A percentile compares a stretch with the other conserved stretches of the same genome.
Conservation (phyloP, 2,888 invertebrate genomes). For the Cactoblastis cactorum region DNA sequence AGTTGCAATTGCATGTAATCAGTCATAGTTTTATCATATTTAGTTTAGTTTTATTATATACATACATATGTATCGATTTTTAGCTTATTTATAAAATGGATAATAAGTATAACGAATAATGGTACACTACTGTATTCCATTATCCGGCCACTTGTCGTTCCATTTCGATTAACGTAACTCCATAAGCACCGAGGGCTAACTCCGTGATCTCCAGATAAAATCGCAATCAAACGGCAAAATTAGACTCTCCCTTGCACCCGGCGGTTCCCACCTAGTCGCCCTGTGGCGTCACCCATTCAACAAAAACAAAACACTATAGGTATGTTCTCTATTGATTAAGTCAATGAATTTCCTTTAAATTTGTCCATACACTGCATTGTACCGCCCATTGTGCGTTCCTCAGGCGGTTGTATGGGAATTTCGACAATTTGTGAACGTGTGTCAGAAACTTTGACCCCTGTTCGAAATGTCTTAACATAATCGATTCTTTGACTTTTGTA, state of each 20-base stretch:
- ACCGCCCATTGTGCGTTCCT: slow-evolving; percentile 52
- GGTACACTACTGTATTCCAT: not conserved
- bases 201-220: slow-evolving; percentile 68
- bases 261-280: slow-evolving; percentile 62
- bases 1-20: too few relatives aligned
- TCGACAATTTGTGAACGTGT: slow-evolving; percentile 71
- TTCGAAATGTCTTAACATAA: slow-evolving; percentile 34
- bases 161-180: slow-evolving; percentile 33
- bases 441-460: slow-evolving; percentile 52
- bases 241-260: slow-evolving; percentile 50
- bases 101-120: too few relatives aligned
- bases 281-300: slow-evolving; percentile 49
- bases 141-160: slow-evolving; percentile 25
- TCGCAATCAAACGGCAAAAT: slow-evolving; percentile 71
- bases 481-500: slow-evolving; percentile 53
- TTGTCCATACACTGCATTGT: slow-evolving; percentile 34
- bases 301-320: slow-evolving; percentile 72
- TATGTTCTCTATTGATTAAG: slow-evolving; percentile 75
- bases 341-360: slow-evolving; percentile 63
- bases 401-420: slow-evolving; percentile 72
- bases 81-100: too few relatives aligned
- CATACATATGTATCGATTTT: too few relatives aligned
- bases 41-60: too few relatives aligned
- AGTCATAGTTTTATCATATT: too few relatives aligned
- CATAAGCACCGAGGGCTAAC: slow-evolving; percentile 49